Percentiles rank a stretch among this genome's conserved stretches.
Conservation (phyloP, 2,888 invertebrate genomes). For the Syrphus vitripennis region DNA sequence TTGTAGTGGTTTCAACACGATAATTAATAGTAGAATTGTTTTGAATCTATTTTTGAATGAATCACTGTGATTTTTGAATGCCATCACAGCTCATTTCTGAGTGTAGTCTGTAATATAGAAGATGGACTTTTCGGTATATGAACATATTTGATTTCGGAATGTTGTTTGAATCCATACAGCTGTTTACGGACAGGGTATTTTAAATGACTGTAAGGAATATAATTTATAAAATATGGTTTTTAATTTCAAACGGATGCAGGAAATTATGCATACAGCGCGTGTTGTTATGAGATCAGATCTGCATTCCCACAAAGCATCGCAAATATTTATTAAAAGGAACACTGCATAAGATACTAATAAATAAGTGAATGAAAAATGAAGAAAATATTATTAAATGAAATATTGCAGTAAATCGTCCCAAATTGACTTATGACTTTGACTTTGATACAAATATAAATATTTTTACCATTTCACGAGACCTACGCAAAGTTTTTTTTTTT, state of each 20-base stretch:
- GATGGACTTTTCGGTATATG: neutral
- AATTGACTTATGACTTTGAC: conserved; percentile 43
- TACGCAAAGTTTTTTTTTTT: neutral
- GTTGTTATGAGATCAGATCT: conserved; percentile 9
- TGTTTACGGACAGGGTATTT: conserved; percentile 7
- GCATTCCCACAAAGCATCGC: neutral
- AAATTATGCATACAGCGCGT: conserved; percentile 37
- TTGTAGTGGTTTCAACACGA: neutral
- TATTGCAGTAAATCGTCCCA: conserved; percentile 47
- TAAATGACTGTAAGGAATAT: neutral
- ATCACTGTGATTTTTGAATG: neutral
- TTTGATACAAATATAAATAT: neutral
- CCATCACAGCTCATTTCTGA: neutral
- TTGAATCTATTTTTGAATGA: neutral
- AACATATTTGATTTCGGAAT: neutral
- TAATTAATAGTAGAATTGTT: neutral
- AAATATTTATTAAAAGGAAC: conserved; percentile 24
- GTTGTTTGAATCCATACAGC: neutral
- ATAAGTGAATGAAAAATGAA: neutral
- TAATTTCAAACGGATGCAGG: conserved; percentile 43
- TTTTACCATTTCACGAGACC: neutral
- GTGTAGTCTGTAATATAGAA: neutral
- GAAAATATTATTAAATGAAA: conserved; percentile 55
- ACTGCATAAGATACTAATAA: too few species aligned
- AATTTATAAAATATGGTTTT: conserved; percentile 4